These are phyloP conservation scores for Lordiphosa andalusiaca DNA, from an alignment of 2,888 invertebrate species.

Conservation along the genomic window DNA sequence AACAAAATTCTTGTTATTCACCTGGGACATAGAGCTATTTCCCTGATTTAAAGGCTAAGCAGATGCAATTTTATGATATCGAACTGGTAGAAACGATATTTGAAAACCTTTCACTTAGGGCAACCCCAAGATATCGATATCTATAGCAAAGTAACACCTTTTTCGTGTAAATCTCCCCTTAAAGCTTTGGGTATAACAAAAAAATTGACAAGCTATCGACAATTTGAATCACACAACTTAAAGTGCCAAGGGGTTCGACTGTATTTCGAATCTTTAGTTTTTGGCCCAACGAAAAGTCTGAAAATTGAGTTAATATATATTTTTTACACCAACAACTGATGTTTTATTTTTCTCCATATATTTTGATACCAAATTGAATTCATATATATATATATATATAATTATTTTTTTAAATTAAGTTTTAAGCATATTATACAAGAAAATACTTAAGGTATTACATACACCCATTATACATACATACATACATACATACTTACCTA, in stretches of 20 bases:
- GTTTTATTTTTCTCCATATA: slow-evolving; percentile 11
- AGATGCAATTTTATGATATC: too few species aligned
- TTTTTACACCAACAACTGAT: neutral
- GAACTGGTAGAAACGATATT: neutral
- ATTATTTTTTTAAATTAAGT: slow-evolving; percentile 12
- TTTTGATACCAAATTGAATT: slow-evolving; percentile 37
- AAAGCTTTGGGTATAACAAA: too few species aligned
- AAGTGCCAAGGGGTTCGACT: too few species aligned
- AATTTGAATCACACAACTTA: too few species aligned
- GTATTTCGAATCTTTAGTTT: slow-evolving; percentile 30
- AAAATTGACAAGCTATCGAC: too few species aligned
- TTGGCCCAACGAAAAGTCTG: slow-evolving; percentile 72
- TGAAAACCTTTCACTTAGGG: too few species aligned
- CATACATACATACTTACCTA: slow-evolving; percentile 6
- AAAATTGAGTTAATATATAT: slow-evolving; percentile 56
- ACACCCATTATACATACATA: neutral
- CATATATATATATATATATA: slow-evolving; percentile 10
- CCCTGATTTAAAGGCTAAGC: too few species aligned
- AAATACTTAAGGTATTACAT: slow-evolving; percentile 4
- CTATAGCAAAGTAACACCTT: too few species aligned
- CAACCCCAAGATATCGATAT: too few species aligned
- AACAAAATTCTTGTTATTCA: too few species aligned
- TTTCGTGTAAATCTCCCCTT: too few species aligned
- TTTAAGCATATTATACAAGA: slow-evolving; percentile 25
- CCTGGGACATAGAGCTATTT: too few species aligned